Conservation (phyloP, 2,888 invertebrate genomes). For the Amphipyra berbera region DNA sequence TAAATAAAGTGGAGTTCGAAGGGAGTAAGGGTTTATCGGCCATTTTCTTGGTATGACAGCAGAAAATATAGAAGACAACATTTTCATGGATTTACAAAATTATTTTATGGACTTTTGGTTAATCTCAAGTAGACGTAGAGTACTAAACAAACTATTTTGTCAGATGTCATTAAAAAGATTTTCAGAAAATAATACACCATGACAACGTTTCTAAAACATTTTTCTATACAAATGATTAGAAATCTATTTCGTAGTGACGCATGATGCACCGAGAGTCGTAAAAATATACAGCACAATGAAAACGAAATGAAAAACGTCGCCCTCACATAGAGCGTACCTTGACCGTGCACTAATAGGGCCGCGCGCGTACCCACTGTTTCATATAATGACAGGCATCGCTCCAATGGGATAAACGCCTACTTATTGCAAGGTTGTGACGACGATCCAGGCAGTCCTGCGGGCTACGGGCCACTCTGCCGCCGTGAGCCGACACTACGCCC, state of each 20-base stretch:
- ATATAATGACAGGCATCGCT: slow-evolving; percentile 83
- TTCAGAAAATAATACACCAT: too few species aligned
- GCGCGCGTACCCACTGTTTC: slow-evolving; percentile 78
- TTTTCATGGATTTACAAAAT: too few species aligned
- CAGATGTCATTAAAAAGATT: too few species aligned
- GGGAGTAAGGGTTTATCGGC: slow-evolving; percentile 10
- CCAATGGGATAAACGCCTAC: slow-evolving; percentile 87
- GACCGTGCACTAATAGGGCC: slow-evolving; percentile 84
- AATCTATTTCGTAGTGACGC: too few species aligned
- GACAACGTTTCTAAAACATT: too few species aligned
- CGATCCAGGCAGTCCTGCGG: slow-evolving; percentile 79
- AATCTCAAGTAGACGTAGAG: too few species aligned
- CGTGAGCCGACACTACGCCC: slow-evolving; percentile 78
- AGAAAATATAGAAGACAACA: background rate
- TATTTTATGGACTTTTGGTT: too few species aligned
- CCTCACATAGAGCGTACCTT: slow-evolving; percentile 79
- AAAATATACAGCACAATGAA: slow-evolving; percentile 35
- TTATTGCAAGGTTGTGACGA: slow-evolving; percentile 86
- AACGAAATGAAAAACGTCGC: slow-evolving; percentile 54
- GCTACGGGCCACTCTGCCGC: slow-evolving; percentile 71
- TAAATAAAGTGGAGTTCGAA: slow-evolving; percentile 25
- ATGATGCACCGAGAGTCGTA: background rate
- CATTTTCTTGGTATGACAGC: background rate
- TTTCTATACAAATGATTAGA: too few species aligned
- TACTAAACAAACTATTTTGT: too few species aligned